Evolutionary conservation across 1,140 invertebrate species (phyloP), one percentile per base, ranked within the genome.

Genomic region (Trichonephila inaurata): DNA sequence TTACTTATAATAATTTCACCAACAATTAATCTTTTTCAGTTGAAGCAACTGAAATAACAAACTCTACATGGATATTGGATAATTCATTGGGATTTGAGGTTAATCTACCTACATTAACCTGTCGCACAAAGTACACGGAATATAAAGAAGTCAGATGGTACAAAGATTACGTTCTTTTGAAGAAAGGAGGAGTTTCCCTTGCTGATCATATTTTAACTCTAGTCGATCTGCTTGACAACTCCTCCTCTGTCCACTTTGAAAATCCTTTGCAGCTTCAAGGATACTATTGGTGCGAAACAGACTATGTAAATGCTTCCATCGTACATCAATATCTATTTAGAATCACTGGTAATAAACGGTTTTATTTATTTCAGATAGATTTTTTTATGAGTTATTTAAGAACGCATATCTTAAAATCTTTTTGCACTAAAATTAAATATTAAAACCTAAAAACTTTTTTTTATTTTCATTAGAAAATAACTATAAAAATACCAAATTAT

Each of bases 201-300:
- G 24, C 44, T 19, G 40, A 58, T 44, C 92, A 93, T 51, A 62
- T 81, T 16, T 16, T 88, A 5, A 19, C 86, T 19, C 24, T 93
- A 10, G 28, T 16, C 2, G n/a, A 86, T 18, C 21, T 89, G 1
- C 51, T 85, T 2, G 24, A 66, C 1, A 62, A 64, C 7, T 8
- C 16, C 1, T n/a, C 82, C 0, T 60, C n/a, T 0, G 4, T 60
- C 6, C 21, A 85, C 2, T 92, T 92, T 64, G 82, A 92, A 1
- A 21, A 89, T 64, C 92, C 86, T 19, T 8, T 88, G 14, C 62
- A 81, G 24, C 58, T 93, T 0, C 92, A 93, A 89, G 92, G 92
- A 44, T 93, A 93, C 33, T 93, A 87, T 21, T 88, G 85, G 85
- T 93, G 92, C 60, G 92, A 88, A 62, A 93, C 92, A 16, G 86